Evolutionary conservation across 2,113 vertebrate species (phyloP).

Genomic region (Prunella himalayana): DNA sequence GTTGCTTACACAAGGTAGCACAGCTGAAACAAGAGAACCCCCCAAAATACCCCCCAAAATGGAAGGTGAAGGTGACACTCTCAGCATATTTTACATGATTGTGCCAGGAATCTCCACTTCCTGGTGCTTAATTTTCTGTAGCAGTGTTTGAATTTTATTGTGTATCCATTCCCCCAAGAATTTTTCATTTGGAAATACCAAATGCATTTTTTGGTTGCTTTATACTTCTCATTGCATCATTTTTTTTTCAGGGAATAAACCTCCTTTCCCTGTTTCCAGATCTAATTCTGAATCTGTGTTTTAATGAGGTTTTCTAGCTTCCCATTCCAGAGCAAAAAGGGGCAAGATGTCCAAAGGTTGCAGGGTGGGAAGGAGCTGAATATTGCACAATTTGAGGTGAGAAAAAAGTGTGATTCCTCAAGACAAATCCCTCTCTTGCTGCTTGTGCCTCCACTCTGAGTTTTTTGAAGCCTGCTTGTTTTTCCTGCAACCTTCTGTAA

Average conservation of each 20-base stretch:
- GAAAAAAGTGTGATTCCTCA: neutral
- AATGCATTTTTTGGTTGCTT: neutral
- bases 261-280: accelerated
- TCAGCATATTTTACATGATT: neutral
- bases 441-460: neutral
- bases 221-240: neutral
- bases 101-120: neutral
- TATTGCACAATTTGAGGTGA: neutral
- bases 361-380: accelerated
- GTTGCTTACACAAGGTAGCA: neutral
- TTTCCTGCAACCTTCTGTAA: neutral
- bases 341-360: neutral
- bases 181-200: neutral
- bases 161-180: accelerated
- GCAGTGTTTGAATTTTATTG: neutral
- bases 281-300: neutral
- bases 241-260: neutral
- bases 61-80: neutral
- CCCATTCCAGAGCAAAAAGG: neutral
- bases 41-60: accelerated
- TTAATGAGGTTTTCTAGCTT: neutral
- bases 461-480: neutral
- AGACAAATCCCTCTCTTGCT: neutral
- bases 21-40: neutral
- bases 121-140: neutral